Evolutionary conservation across 2,797 vertebrate species (phyloP).

Genomic region (Catharus ustulatus): DNA sequence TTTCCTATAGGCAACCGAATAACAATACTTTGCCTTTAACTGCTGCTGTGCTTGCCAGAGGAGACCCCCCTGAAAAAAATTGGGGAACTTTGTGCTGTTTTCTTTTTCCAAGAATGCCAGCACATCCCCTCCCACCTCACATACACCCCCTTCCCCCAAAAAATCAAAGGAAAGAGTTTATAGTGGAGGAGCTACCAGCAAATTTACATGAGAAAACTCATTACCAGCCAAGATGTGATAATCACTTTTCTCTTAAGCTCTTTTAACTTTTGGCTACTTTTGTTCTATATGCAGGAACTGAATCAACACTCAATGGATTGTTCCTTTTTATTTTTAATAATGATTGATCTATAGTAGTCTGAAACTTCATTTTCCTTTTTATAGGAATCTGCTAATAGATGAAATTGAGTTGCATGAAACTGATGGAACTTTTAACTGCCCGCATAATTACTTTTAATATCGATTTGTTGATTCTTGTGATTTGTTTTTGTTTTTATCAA

Average conservation of each 20-base stretch:
- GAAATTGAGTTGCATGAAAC: background rate
- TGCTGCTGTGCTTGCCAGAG: background rate
- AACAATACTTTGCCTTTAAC: background rate
- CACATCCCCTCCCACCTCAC: background rate
- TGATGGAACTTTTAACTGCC: background rate
- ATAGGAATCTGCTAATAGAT: background rate
- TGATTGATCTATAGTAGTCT: background rate
- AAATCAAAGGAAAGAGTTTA: background rate
- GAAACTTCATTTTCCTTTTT: background rate
- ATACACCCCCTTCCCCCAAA: background rate
- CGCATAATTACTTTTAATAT: background rate
- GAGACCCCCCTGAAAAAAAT: too few relatives aligned
- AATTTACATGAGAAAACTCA: background rate
- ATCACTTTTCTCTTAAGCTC: background rate
- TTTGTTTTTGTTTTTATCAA: background rate
- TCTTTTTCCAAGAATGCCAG: background rate
- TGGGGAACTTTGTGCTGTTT: background rate
- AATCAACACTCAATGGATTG: background rate
- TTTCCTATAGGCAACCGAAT: background rate
- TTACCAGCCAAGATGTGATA: background rate
- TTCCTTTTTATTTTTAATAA: background rate
- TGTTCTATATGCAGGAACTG: background rate
- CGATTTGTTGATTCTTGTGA: background rate
- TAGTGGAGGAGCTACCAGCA: background rate
- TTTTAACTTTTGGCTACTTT: background rate